Evolutionary conservation across 2,113 vertebrate species (phyloP).

Genomic region (Micronisus gabar): DNA sequence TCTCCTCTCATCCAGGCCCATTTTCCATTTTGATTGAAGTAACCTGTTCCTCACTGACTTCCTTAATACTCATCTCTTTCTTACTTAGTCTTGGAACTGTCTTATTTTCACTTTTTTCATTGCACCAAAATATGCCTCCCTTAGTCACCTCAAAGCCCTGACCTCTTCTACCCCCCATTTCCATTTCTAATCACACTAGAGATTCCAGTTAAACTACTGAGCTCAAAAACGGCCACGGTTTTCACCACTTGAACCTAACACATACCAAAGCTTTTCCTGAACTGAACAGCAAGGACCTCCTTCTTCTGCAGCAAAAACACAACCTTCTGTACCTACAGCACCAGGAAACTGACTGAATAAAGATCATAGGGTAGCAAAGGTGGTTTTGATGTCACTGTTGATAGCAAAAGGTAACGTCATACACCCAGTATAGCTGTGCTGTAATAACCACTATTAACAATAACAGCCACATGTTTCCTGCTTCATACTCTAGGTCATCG

Average conservation of each 20-base stretch:
- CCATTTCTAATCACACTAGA: neutral
- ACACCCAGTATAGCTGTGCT: neutral
- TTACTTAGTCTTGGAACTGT: neutral
- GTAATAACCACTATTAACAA: neutral
- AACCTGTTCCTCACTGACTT: neutral
- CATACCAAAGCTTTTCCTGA: neutral
- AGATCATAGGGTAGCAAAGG: neutral
- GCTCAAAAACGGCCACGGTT: neutral
- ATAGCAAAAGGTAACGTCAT: neutral
- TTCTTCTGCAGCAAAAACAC: neutral
- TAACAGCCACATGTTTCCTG: neutral
- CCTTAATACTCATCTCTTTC: neutral
- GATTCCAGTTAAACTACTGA: neutral
- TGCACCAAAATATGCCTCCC: neutral
- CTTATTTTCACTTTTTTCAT: neutral
- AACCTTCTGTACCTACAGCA: neutral
- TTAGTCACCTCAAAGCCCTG: neutral
- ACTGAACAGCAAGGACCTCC: neutral
- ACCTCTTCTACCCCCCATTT: neutral
- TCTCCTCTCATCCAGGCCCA: neutral
- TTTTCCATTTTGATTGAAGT: neutral
- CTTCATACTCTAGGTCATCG: neutral
- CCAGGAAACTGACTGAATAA: neutral
- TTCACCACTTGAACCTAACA: neutral
- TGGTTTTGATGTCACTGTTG: neutral